Base-by-base conservation (phyloP, 2,113 vertebrate genomes). In the Hypanus sabinus region DNA sequence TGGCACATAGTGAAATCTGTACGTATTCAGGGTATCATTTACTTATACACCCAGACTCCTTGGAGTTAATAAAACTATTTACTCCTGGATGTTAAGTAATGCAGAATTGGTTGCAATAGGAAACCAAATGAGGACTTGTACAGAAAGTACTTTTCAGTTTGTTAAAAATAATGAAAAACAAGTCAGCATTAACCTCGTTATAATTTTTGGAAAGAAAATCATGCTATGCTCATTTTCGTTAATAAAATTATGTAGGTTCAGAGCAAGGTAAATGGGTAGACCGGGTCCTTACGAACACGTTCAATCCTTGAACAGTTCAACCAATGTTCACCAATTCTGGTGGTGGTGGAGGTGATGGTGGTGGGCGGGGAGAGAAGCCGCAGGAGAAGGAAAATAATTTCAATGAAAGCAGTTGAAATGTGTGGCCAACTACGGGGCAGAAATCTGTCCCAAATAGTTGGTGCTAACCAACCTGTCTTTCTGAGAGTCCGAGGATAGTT, bases 401-500 rank as follows among this genome's bases (percentile, higher is more conserved):
- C 33, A 55, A 36, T 24, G 80, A 83, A 24, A 46, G 16, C 46
- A 85, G 57, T 60, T 55, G 24, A 22, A 85, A 60, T 33, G 57
- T 62, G 27, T 27, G 5, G 85, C 65, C n/a, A 38, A 70, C 18
- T 38, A 68, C 57, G 16, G 3, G 11, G 33, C 36, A 73, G 85
- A 90, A 38, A 46, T 68, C 90, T 36, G 18, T 92, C 70, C 65
- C 65, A n/a, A 20, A 33, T 38, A 38, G 24, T 92, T 55, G 18
- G 33, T 73, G 36, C 46, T 73, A 93, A 93, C 91, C 9, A 93
- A 99, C 98, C 98, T 99, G 98, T 98, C 98, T 97, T 95, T 99
- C 98, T n/a, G 98, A 99, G 95, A 99, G 97, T 33, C 98, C 98
- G 93, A 99, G 97, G 95, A 97, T 98, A 94, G 97, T 97, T 94